A percentile compares a stretch with the other conserved stretches of the same genome.
phyloP scores from a whole-genome alignment of 2,797 vertebrate genomes.

The Aplochiton taeniatus region DNA sequence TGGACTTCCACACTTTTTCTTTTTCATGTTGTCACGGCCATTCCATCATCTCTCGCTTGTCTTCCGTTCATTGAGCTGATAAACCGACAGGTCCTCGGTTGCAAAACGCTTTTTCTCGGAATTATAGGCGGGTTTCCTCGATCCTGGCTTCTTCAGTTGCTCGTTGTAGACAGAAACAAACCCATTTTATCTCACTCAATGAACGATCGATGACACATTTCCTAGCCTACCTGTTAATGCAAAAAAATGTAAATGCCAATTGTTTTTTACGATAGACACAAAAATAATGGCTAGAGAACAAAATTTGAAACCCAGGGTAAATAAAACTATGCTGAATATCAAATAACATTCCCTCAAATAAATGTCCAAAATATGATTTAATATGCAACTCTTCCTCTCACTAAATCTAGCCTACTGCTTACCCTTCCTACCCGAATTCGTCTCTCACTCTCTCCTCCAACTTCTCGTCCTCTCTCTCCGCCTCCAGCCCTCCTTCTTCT shows the following conservation, averaged over 20 bases:
- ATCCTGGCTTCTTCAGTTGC: slow-evolving; percentile 52
- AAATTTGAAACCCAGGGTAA: neutral
- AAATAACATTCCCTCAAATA: slow-evolving; percentile 7
- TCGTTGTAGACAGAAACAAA: slow-evolving; percentile 38
- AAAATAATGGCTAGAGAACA: neutral
- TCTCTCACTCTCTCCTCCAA: slow-evolving; percentile 68
- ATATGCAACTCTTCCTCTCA: slow-evolving; percentile 47
- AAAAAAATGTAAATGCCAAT: slow-evolving; percentile 36
- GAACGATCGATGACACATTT: slow-evolving; percentile 36
- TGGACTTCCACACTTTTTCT: slow-evolving; percentile 77
- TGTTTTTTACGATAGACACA: slow-evolving; percentile 53
- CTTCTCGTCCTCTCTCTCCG: slow-evolving; percentile 60
- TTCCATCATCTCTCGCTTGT: slow-evolving; percentile 57
- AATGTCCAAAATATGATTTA: slow-evolving; percentile 46
- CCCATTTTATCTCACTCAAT: slow-evolving; percentile 24
- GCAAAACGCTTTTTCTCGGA: slow-evolving; percentile 31
- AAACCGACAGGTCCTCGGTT: slow-evolving; percentile 62
- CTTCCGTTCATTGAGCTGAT: slow-evolving; percentile 46
- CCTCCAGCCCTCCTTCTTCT: slow-evolving; percentile 60
- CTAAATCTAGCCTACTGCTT: slow-evolving; percentile 35
- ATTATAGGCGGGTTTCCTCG: slow-evolving; percentile 57
- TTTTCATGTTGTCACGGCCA: slow-evolving; percentile 81
- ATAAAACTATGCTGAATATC: neutral
- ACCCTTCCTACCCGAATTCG: slow-evolving; percentile 50
- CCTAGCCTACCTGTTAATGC: slow-evolving; percentile 50